A percentile compares a stretch with the other conserved stretches of the same genome.
These are phyloP conservation scores for Cryptosula pallasiana DNA, from an alignment of 2,888 invertebrate genomes.

Conservation along the genomic window DNA sequence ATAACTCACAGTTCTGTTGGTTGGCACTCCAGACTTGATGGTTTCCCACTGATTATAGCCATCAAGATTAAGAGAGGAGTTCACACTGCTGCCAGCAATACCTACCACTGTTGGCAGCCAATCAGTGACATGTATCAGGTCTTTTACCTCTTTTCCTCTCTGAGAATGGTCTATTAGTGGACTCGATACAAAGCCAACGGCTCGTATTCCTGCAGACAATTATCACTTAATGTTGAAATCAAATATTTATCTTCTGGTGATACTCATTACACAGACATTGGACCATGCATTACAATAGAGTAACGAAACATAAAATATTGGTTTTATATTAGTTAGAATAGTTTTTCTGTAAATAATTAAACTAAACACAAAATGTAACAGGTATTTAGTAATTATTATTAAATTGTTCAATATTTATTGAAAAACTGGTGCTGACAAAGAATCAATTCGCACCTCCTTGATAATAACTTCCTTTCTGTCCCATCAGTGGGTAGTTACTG, in stretches of 20 bases:
- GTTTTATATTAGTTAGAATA: too few species aligned
- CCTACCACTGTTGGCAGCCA: constrained; percentile 9
- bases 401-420: too few species aligned
- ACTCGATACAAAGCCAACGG: constrained; percentile 8
- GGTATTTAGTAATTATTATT: too few species aligned
- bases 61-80: neutral
- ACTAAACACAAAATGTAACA: too few species aligned
- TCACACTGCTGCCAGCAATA: neutral
- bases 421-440: too few species aligned
- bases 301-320: too few species aligned
- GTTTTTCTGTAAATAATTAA: too few species aligned
- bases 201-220: constrained; percentile 3
- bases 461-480: neutral
- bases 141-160: neutral
- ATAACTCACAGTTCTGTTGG: neutral
- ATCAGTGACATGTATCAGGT: constrained; percentile 17
- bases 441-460: neutral
- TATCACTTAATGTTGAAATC: too few species aligned
- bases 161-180: neutral
- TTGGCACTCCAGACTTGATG: neutral
- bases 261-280: too few species aligned
- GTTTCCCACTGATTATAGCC: constrained; percentile 6
- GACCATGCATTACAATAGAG: too few species aligned
- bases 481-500: constrained; percentile 11
- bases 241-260: too few species aligned